Conservation (phyloP, 1,140 invertebrate genomes). For the Drosophila triauraria region DNA sequence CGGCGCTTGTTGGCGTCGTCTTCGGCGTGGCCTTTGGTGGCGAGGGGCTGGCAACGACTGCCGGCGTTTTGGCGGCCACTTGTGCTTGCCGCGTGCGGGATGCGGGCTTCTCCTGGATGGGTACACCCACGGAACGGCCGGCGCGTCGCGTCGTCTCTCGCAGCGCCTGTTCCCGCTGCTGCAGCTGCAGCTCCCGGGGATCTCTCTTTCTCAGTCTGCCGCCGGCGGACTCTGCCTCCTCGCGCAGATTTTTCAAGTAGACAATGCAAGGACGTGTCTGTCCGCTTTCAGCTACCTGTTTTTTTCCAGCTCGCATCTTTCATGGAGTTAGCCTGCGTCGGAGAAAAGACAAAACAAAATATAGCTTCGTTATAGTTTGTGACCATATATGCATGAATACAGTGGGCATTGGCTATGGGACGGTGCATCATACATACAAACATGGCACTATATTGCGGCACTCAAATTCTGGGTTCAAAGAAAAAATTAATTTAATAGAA, state of each 20-base stretch:
- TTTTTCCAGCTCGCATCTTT: constrained; percentile 80
- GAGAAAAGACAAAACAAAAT: constrained; percentile 22
- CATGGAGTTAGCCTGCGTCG: constrained; percentile 39
- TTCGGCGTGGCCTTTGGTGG: constrained; percentile 9
- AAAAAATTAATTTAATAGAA: neutral
- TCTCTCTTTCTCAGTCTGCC: constrained; percentile 18
- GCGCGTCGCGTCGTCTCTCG: constrained; percentile 8
- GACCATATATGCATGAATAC: constrained; percentile 6
- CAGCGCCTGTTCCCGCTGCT: constrained; percentile 6
- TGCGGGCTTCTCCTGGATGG: neutral
- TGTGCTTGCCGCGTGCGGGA: constrained; percentile 13
- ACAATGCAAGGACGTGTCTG: constrained; percentile 75
- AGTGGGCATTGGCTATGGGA: constrained; percentile 1
- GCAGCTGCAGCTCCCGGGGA: constrained; percentile 20
- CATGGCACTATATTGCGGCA: neutral
- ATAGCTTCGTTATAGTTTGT: constrained; percentile 11
- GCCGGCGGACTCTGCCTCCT: constrained; percentile 23
- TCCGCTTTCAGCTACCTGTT: constrained; percentile 58
- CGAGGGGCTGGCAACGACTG: neutral
- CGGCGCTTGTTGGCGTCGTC: neutral
- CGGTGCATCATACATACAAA: neutral
- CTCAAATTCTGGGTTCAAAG: no score
- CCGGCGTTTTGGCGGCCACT: neutral
- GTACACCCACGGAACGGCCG: neutral
- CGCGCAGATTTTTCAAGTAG: constrained; percentile 60